Evolutionary conservation across 2,888 invertebrate genomes (phyloP).

Genomic region (Drosophila trichaetosa): DNA sequence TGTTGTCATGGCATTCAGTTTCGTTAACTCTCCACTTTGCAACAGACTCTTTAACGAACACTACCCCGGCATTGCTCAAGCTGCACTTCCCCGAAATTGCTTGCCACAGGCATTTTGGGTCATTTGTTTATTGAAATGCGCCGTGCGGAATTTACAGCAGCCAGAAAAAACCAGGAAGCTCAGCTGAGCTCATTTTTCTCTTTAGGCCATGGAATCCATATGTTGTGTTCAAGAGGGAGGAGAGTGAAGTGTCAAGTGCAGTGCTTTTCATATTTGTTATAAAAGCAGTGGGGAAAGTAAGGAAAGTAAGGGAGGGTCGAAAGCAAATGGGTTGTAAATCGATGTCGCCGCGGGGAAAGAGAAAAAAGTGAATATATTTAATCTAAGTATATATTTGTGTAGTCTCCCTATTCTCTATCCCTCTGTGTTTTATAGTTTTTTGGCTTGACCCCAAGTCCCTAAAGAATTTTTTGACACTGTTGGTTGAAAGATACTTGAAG

Average conservation of each 20-base stretch:
- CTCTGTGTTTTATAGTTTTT: not conserved
- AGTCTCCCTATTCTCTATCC: not conserved
- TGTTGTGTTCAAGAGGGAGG: constrained; percentile 35
- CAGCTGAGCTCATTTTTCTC: constrained; percentile 14
- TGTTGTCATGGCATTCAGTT: constrained; percentile 60
- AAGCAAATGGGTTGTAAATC: constrained; percentile 60
- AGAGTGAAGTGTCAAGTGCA: constrained; percentile 73
- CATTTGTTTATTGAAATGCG: constrained; percentile 74
- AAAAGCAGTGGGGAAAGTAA: constrained; percentile 19
- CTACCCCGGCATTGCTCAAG: not conserved
- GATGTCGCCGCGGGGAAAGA: constrained; percentile 26
- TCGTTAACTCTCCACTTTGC: constrained; percentile 21
- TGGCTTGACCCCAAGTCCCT: not conserved
- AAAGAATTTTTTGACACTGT: not conserved
- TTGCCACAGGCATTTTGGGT: constrained; percentile 72
- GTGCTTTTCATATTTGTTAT: constrained; percentile 63
- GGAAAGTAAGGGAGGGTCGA: constrained; percentile 8
- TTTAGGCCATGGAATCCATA: constrained; percentile 13
- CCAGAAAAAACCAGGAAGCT: constrained; percentile 1
- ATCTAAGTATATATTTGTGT: not conserved
- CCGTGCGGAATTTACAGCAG: constrained; percentile 22
- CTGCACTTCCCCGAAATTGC: constrained; percentile 16
- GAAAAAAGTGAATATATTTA: not conserved
- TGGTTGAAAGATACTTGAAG: not conserved
- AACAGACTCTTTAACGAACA: constrained; percentile 21